Evolutionary conservation across 2,888 invertebrate species (phyloP).

Genomic region (Taphrorychus bicolor): DNA sequence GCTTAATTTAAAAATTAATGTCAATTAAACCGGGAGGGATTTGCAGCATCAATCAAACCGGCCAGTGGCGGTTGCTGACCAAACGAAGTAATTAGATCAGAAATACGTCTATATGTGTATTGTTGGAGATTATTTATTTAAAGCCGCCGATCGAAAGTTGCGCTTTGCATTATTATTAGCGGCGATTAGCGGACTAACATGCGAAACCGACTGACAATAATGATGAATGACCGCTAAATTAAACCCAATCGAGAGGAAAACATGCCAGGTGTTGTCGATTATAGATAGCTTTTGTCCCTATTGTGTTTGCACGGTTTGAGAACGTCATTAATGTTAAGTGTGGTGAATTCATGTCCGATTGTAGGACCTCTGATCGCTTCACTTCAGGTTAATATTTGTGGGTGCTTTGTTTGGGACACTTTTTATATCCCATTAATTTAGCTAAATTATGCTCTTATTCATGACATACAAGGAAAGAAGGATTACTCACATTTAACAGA

Average conservation of each 20-base stretch:
- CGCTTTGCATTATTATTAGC: slow-evolving; percentile 17
- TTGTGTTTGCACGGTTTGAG: not conserved
- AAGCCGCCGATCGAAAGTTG: slow-evolving; percentile 7
- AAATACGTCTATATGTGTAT: slow-evolving; percentile 12
- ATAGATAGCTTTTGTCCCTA: not conserved
- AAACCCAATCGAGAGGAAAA: slow-evolving; percentile 6
- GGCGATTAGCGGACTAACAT: slow-evolving; percentile 8
- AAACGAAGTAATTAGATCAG: slow-evolving; percentile 13
- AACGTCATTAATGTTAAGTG: not conserved
- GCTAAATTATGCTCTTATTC: too few relatives aligned
- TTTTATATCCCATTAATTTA: too few relatives aligned
- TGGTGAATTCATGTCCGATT: not conserved
- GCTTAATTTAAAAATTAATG: not conserved
- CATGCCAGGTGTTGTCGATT: slow-evolving; percentile 8
- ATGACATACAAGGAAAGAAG: too few relatives aligned
- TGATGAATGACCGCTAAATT: slow-evolving; percentile 21
- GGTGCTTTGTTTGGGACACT: too few relatives aligned
- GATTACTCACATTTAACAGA: too few relatives aligned
- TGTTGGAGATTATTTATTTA: slow-evolving; percentile 13
- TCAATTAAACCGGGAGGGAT: not conserved
- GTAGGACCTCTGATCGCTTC: too few relatives aligned
- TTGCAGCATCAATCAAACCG: slow-evolving; percentile 6
- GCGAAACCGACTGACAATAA: slow-evolving; percentile 19
- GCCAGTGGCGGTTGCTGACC: slow-evolving; percentile 3
- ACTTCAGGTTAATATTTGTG: too few relatives aligned